A percentile compares a stretch with the other conserved stretches of the same genome.
Evolutionary conservation across 2,797 vertebrate species (phyloP).

Genomic region (Pseudochromis fuscus): DNA sequence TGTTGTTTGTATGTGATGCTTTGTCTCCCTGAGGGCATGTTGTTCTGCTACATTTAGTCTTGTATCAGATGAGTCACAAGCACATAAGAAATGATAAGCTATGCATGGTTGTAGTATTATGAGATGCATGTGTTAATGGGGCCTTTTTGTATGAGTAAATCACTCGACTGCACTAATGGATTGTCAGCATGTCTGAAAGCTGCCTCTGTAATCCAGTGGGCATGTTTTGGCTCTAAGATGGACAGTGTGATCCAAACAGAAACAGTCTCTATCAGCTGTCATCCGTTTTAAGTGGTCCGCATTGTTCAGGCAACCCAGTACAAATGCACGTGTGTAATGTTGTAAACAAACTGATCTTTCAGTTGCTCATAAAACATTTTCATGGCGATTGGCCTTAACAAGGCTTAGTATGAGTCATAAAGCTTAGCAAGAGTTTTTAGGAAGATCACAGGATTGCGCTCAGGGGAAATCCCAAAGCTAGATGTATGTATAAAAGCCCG

Average conservation of each 20-base stretch:
- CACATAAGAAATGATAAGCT: slow-evolving; percentile 61
- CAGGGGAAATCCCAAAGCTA: slow-evolving; percentile 38
- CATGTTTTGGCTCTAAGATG: slow-evolving; percentile 70
- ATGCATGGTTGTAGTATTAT: slow-evolving; percentile 63
- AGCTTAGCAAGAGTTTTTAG: slow-evolving; percentile 29
- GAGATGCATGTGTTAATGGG: slow-evolving; percentile 73
- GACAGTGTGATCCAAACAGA: slow-evolving; percentile 55
- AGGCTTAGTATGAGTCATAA: slow-evolving; percentile 21
- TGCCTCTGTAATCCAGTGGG: slow-evolving; percentile 73
- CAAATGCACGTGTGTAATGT: slow-evolving; percentile 31
- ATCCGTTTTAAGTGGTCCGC: slow-evolving; percentile 48
- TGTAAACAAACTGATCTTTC: slow-evolving; percentile 25
- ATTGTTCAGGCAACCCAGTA: slow-evolving; percentile 57
- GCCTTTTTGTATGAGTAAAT: slow-evolving; percentile 63
- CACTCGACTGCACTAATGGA: slow-evolving; percentile 74
- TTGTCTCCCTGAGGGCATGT: slow-evolving; percentile 38
- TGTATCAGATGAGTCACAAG: slow-evolving; percentile 45
- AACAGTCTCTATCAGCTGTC: slow-evolving; percentile 53
- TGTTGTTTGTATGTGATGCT: slow-evolving; percentile 44
- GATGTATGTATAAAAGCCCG: slow-evolving; percentile 34
- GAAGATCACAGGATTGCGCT: slow-evolving; percentile 19
- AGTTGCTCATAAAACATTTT: slow-evolving; percentile 11
- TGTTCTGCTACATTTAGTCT: slow-evolving; percentile 41
- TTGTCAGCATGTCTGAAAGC: slow-evolving; percentile 76
- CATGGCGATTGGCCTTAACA: slow-evolving; percentile 23